These are phyloP conservation scores for Nyleta sp. DNA, from an alignment of 2,888 invertebrate species.

Conservation along the genomic window DNA sequence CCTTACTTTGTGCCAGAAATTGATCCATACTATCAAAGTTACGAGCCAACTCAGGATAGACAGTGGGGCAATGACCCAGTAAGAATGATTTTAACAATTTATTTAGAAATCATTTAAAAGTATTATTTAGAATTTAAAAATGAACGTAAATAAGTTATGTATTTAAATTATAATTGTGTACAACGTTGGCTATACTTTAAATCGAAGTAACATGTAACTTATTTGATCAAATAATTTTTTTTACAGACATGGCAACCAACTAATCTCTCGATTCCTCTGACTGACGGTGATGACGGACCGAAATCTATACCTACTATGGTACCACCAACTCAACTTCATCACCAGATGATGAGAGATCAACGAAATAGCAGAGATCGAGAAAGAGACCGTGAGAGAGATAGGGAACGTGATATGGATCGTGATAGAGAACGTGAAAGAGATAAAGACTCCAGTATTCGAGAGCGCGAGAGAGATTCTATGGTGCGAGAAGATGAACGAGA, in stretches of 20 bases:
- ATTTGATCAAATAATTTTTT: slow-evolving; percentile 7
- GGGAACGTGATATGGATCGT: slow-evolving; percentile 75
- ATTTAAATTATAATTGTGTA: too few relatives aligned
- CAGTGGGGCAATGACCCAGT: slow-evolving; percentile 86
- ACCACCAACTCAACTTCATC: slow-evolving; percentile 79
- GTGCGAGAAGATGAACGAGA: slow-evolving; percentile 83
- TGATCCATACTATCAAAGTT: slow-evolving; percentile 85
- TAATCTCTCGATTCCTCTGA: slow-evolving; percentile 79
- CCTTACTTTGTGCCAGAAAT: slow-evolving; percentile 84
- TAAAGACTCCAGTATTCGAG: slow-evolving; percentile 76
- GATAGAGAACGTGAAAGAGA: slow-evolving; percentile 73
- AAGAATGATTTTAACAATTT: slow-evolving; percentile 63
- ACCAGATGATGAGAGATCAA: slow-evolving; percentile 75
- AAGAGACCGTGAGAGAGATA: slow-evolving; percentile 70
- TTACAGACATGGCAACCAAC: slow-evolving; percentile 80
- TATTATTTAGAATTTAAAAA: too few relatives aligned
- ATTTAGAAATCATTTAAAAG: too few relatives aligned
- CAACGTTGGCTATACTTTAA: too few relatives aligned
- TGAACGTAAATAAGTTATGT: too few relatives aligned
- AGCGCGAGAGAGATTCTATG: slow-evolving; percentile 79
- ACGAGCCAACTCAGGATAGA: slow-evolving; percentile 89
- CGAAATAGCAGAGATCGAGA: slow-evolving; percentile 81
- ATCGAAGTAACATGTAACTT: too few relatives aligned
- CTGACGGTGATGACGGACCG: slow-evolving; percentile 77
- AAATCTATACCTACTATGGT: slow-evolving; percentile 81